A percentile compares a stretch with the other conserved stretches of the same genome.
phyloP scores from a whole-genome alignment of 2,888 invertebrate genomes.

The Drosophila mulleri region DNA sequence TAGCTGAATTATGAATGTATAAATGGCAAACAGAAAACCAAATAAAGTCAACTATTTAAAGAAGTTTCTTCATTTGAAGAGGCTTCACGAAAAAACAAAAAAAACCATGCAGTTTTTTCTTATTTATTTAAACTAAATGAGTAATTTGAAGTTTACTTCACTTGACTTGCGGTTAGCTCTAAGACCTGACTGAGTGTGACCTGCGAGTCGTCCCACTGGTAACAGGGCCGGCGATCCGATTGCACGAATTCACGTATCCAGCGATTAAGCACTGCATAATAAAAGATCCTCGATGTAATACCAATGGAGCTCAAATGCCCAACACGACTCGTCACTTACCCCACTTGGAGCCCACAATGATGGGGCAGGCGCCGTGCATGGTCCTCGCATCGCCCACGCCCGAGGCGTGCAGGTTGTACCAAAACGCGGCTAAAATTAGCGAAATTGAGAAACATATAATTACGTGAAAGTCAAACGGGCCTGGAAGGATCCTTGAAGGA shows the following conservation, averaged over 20 bases:
- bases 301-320: background rate
- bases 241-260: slow-evolving; percentile 95
- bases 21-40: slow-evolving; percentile 30
- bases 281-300: background rate
- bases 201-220: slow-evolving; percentile 65
- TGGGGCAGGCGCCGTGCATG: slow-evolving; percentile 97
- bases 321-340: slow-evolving; percentile 86
- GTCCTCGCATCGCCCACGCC: slow-evolving; percentile 95
- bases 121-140: background rate
- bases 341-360: slow-evolving; percentile 98
- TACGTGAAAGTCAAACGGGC: background rate
- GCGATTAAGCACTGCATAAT: slow-evolving; percentile 90
- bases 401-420: slow-evolving; percentile 95
- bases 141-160: background rate
- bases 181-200: background rate
- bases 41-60: slow-evolving; percentile 67
- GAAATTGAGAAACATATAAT: background rate
- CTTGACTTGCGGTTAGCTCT: background rate
- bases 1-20: slow-evolving; percentile 60
- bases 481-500: background rate
- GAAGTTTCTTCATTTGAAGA: slow-evolving; percentile 42
- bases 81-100: slow-evolving; percentile 39
- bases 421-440: slow-evolving; percentile 89
- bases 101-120: slow-evolving; percentile 11
- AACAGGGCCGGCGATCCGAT: slow-evolving; percentile 89